phyloP scores from a whole-genome alignment of 2,113 vertebrate species.

The Mesocricetus auratus region DNA sequence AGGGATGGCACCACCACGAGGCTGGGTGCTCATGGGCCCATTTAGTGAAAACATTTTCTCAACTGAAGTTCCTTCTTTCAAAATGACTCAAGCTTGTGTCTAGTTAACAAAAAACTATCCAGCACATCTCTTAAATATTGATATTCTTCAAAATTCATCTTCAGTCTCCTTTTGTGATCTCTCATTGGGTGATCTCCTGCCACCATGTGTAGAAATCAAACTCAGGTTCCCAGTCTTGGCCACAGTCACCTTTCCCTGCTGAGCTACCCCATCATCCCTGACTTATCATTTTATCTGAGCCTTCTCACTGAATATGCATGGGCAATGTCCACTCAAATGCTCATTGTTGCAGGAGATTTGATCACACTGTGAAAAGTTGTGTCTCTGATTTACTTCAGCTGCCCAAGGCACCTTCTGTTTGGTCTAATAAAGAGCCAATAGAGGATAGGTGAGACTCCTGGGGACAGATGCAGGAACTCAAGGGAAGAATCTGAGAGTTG shows the following conservation, averaged over 20 bases:
- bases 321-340: neutral
- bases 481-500: too few relatives aligned
- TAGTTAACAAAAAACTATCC: neutral
- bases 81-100: neutral
- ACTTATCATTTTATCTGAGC: neutral
- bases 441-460: too few relatives aligned
- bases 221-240: neutral
- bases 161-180: neutral
- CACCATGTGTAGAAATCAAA: neutral
- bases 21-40: neutral
- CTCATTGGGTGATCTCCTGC: neutral
- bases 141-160: neutral
- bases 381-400: too few relatives aligned
- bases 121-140: neutral
- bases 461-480: too few relatives aligned
- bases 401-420: too few relatives aligned
- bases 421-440: too few relatives aligned
- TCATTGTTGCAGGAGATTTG: neutral
- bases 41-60: neutral
- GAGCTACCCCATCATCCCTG: neutral
- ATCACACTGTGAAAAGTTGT: neutral
- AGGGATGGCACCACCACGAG: too few relatives aligned
- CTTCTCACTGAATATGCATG: conserved; percentile 2
- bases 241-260: neutral
- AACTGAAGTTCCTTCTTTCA: neutral